phyloP scores from a whole-genome alignment of 2,797 vertebrate genomes.

The Pipistrellus pygmaeus region DNA sequence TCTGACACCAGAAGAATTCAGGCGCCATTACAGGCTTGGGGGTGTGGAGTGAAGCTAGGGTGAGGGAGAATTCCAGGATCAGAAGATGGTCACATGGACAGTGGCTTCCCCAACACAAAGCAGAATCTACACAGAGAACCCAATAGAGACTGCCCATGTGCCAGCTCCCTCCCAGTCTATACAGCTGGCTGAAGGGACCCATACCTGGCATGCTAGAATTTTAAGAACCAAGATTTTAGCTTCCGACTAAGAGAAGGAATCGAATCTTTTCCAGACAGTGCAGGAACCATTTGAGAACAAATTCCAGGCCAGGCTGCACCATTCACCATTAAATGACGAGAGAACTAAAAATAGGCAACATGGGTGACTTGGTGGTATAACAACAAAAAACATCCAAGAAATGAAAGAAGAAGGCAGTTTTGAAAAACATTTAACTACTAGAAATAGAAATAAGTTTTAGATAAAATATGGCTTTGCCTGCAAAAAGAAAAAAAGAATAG shows the following conservation, averaged over 20 bases:
- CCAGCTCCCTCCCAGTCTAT: background rate
- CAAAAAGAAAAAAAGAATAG: background rate
- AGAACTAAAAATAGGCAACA: background rate
- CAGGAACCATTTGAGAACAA: background rate
- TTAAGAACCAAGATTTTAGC: background rate
- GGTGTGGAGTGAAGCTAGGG: background rate
- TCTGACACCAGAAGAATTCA: background rate
- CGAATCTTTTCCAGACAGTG: background rate
- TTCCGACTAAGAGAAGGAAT: background rate
- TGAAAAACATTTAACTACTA: background rate
- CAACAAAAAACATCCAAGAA: background rate
- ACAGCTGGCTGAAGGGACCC: too few species aligned
- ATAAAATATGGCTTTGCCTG: background rate
- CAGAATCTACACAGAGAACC: background rate
- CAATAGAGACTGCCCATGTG: accelerated
- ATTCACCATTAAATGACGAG: background rate
- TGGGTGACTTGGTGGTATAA: background rate
- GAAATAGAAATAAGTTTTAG: constrained; percentile 35
- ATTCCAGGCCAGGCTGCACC: background rate
- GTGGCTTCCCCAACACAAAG: background rate
- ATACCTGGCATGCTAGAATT: background rate
- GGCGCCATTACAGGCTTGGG: too few species aligned
- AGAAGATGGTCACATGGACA: background rate
- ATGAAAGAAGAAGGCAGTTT: background rate
- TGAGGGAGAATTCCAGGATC: background rate